phyloP scores from a whole-genome alignment of 2,113 vertebrate genomes.

The Pelecanoides urinatrix region DNA sequence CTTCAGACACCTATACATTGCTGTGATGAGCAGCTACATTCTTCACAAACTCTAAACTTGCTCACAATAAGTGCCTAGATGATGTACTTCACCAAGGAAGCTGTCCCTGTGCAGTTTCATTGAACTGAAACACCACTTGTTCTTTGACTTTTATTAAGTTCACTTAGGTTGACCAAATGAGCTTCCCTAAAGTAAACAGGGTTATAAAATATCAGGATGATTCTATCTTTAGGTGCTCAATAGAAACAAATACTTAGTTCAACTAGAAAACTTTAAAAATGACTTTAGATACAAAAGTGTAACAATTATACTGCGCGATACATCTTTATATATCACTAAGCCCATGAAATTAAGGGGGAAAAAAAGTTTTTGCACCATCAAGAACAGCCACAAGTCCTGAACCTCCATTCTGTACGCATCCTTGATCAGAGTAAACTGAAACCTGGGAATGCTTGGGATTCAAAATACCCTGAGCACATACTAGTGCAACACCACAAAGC shows the following conservation, averaged over 20 bases:
- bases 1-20: background rate
- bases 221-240: constrained; percentile 64
- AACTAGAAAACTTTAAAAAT: constrained; percentile 75
- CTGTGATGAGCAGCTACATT: background rate
- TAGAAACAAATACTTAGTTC: constrained; percentile 66
- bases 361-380: constrained; percentile 64
- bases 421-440: constrained; percentile 72
- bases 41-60: background rate
- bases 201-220: constrained; percentile 63
- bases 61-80: background rate
- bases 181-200: constrained; percentile 64
- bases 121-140: constrained; percentile 40
- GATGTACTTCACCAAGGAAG: background rate
- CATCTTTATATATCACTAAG: constrained; percentile 69
- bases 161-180: constrained; percentile 65
- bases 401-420: constrained; percentile 55
- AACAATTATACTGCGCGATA: constrained; percentile 65
- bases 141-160: constrained; percentile 74
- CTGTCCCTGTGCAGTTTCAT: constrained; percentile 15
- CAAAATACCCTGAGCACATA: constrained; percentile 80
- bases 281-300: constrained; percentile 70
- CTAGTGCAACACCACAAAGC: constrained; percentile 69
- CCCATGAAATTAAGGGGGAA: constrained; percentile 52
- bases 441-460: constrained; percentile 67
- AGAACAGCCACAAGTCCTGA: constrained; percentile 62